A percentile compares a stretch with the other conserved stretches of the same genome.
Evolutionary conservation across 2,797 vertebrate genomes (phyloP).

Genomic region (Chelidonichthys spinosus): DNA sequence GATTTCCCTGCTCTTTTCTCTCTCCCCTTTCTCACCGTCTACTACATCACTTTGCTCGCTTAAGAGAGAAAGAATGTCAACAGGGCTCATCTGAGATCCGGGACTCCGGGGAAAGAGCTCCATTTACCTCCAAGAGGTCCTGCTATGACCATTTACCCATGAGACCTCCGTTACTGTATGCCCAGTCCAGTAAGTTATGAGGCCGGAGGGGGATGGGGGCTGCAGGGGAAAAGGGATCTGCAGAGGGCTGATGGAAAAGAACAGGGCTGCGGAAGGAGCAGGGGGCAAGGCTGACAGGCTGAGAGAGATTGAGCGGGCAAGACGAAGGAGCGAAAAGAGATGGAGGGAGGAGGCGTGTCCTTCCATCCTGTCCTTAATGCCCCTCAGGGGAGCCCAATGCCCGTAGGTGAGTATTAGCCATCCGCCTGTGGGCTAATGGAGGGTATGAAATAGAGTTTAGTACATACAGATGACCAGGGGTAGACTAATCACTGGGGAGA

Average conservation of each 20-base stretch:
- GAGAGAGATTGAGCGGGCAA: conserved; percentile 56
- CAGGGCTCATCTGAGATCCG: conserved; percentile 59
- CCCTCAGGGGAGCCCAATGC: conserved; percentile 69
- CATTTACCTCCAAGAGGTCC: conserved; percentile 69
- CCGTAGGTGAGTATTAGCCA: conserved; percentile 75
- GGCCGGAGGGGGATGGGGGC: conserved; percentile 40
- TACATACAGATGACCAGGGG: conserved; percentile 66
- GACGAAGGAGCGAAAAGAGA: conserved; percentile 58
- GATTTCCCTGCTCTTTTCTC: conserved; percentile 48
- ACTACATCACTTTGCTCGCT: conserved; percentile 45
- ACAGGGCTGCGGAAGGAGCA: conserved; percentile 38
- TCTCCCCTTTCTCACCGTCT: conserved; percentile 36
- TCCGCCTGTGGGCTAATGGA: conserved; percentile 74
- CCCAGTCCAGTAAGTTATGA: conserved; percentile 62
- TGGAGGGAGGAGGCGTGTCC: conserved; percentile 45
- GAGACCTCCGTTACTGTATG: conserved; percentile 56
- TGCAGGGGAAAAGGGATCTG: conserved; percentile 51
- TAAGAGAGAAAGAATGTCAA: conserved; percentile 52
- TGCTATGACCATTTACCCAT: conserved; percentile 59
- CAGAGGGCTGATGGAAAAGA: conserved; percentile 59
- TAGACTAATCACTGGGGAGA: conserved; percentile 59
- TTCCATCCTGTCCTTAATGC: conserved; percentile 75
- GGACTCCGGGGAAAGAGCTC: conserved; percentile 58
- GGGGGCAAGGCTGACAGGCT: conserved; percentile 49
- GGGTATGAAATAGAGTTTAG: conserved; percentile 73